phyloP scores from a whole-genome alignment of 2,797 vertebrate genomes.

The Girardinus metallicus region DNA sequence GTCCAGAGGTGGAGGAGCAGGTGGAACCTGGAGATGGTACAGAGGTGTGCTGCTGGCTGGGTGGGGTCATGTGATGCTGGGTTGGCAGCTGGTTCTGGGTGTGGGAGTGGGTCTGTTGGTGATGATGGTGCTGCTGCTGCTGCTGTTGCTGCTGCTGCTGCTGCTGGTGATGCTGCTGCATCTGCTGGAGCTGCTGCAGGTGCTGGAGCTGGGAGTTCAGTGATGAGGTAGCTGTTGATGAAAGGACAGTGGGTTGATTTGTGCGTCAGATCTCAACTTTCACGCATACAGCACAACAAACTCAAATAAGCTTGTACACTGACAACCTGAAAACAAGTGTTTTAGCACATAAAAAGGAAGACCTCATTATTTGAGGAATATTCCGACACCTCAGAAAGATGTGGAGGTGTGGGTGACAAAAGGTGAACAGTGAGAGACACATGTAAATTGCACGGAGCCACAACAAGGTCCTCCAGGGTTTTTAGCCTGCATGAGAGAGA shows the following conservation, averaged over 20 bases:
- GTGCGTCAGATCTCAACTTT: conserved; percentile 7
- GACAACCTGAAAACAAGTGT: conserved; percentile 23
- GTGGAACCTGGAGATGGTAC: conserved; percentile 76
- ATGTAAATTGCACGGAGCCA: conserved; percentile 75
- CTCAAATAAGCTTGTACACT: conserved; percentile 16
- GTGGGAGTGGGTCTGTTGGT: conserved; percentile 81
- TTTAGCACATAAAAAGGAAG: conserved; percentile 36
- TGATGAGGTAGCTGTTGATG: conserved; percentile 96
- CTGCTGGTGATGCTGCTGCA: conserved; percentile 91
- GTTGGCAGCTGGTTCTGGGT: conserved; percentile 78
- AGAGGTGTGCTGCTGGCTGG: conserved; percentile 78
- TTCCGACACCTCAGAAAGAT: conserved; percentile 55
- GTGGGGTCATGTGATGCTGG: conserved; percentile 84
- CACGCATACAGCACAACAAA: conserved; percentile 8
- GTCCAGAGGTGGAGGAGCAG: conserved; percentile 79
- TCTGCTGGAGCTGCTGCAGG: conserved; percentile 96
- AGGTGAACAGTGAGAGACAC: conserved; percentile 52
- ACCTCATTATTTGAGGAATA: conserved; percentile 50
- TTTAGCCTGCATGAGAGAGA: conserved; percentile 48
- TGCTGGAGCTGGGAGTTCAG: conserved; percentile 98
- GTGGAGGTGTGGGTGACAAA: conserved; percentile 58
- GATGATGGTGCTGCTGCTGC: conserved; percentile 78
- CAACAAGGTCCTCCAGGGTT: conserved; percentile 71
- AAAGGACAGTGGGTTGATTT: conserved; percentile 44
- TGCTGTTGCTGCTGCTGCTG: conserved; percentile 82